Evolutionary conservation across 1,140 invertebrate genomes (phyloP).

Genomic region (Orussus abietinus): DNA sequence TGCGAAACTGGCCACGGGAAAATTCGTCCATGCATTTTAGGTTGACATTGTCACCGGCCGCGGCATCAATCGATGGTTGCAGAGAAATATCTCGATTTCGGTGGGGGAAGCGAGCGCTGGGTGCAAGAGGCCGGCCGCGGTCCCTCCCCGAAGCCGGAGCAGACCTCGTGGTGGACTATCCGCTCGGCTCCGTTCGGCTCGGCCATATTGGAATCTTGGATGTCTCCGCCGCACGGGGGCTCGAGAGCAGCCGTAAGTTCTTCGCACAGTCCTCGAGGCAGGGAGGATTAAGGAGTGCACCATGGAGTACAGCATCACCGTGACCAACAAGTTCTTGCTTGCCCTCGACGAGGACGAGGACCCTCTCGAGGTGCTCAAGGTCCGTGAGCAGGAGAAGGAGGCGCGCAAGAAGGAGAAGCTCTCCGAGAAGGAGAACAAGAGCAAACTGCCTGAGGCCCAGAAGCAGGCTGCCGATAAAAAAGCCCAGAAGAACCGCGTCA

Average conservation of each 20-base stretch:
- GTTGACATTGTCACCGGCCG: too few species aligned
- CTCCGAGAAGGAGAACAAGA: constrained; percentile 83
- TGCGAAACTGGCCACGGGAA: too few species aligned
- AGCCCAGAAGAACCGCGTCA: constrained; percentile 57
- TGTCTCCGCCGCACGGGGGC: constrained; percentile 52
- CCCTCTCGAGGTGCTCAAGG: constrained; percentile 81
- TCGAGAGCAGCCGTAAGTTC: constrained; percentile 53
- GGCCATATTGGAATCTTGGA: constrained; percentile 55
- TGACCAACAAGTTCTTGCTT: constrained; percentile 88
- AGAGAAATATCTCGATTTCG: too few species aligned
- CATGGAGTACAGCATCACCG: constrained; percentile 93
- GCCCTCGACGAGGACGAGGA: constrained; percentile 86
- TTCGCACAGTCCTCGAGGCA: constrained; percentile 45
- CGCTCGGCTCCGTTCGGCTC: constrained; percentile 35
- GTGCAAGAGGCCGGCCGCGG: constrained; percentile 13
- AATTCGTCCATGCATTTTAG: too few species aligned
- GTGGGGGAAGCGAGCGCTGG: constrained; percentile 4
- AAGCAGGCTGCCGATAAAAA: constrained; percentile 52
- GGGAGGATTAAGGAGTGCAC: constrained; percentile 39
- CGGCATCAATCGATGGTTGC: too few species aligned
- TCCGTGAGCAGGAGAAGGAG: constrained; percentile 74
- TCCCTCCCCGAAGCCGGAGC: constrained; percentile 16
- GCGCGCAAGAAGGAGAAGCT: constrained; percentile 78
- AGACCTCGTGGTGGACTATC: constrained; percentile 51
- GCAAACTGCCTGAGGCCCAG: constrained; percentile 58